phyloP scores from a whole-genome alignment of 2,888 invertebrate genomes.

The Lithophane leautieri region DNA sequence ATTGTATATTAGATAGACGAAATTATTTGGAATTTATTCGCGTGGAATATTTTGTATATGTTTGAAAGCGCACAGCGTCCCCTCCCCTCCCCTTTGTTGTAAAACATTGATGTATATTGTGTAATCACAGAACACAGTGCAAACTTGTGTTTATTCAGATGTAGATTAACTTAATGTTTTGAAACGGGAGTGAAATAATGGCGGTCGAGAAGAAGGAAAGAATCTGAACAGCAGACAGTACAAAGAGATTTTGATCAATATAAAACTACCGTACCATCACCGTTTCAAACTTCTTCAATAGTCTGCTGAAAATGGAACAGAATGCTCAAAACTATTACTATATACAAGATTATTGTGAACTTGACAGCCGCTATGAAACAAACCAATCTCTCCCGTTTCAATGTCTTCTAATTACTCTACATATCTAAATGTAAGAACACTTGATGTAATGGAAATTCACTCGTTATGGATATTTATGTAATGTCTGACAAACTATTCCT shows the following conservation, averaged over 20 bases:
- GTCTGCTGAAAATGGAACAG: constrained; percentile 10
- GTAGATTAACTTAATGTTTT: constrained; percentile 67
- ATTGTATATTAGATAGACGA: constrained; percentile 81
- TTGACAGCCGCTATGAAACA: constrained; percentile 2
- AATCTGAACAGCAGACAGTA: neutral
- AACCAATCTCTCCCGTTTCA: constrained; percentile 68
- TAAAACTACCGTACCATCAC: constrained; percentile 1
- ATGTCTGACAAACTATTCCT: constrained; percentile 47
- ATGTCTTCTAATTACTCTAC: constrained; percentile 71
- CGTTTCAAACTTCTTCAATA: constrained; percentile 8
- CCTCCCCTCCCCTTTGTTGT: constrained; percentile 43
- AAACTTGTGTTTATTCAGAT: constrained; percentile 67
- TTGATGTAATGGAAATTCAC: constrained; percentile 63
- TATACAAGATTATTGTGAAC: neutral
- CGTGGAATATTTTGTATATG: constrained; percentile 54
- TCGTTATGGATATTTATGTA: constrained; percentile 60
- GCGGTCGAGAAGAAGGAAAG: constrained; percentile 14
- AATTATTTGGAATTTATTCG: constrained; percentile 71
- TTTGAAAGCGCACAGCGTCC: constrained; percentile 71
- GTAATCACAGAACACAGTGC: constrained; percentile 59
- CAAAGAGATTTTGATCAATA: neutral
- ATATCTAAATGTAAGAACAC: constrained; percentile 79
- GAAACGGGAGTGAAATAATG: constrained; percentile 58
- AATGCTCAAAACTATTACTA: constrained; percentile 47
- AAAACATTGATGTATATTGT: constrained; percentile 48